A percentile compares a stretch with the other conserved stretches of the same genome.
These are phyloP conservation scores for Trissonchulus sp. DNA, from an alignment of 2,888 invertebrate genomes.

Conservation along the genomic window DNA sequence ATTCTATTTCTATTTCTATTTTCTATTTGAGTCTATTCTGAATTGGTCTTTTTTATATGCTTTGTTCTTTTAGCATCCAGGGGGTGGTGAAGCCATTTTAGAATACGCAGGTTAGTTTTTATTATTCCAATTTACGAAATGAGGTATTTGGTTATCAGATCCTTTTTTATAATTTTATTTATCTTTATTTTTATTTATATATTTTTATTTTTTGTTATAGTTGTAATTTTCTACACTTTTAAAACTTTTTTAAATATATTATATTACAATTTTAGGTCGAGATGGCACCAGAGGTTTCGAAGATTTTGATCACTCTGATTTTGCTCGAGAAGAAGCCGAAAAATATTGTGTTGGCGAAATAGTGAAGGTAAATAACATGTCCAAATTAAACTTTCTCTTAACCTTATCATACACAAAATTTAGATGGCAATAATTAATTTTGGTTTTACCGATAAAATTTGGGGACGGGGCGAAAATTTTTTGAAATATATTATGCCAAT, in stretches of 20 bases:
- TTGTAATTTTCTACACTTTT: constrained; percentile 5
- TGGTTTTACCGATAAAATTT: no score
- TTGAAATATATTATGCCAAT: no score
- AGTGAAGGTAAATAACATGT: background rate
- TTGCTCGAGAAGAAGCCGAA: background rate
- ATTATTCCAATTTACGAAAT: background rate
- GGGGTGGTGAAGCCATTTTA: background rate
- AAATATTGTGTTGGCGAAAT: constrained; percentile 17
- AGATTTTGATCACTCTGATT: constrained; percentile 21
- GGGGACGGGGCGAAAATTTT: no score
- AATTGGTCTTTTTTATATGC: no score
- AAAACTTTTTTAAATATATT: background rate
- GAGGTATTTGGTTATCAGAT: no score
- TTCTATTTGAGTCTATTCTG: no score
- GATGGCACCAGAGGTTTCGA: constrained; percentile 11
- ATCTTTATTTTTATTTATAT: no score
- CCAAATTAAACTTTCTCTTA: no score
- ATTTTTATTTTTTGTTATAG: background rate
- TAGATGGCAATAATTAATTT: no score
- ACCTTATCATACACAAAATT: no score
- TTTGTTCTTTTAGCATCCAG: background rate
- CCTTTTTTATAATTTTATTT: no score
- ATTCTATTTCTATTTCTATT: no score
- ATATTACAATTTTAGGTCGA: background rate
- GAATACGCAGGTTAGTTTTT: constrained; percentile 1